phyloP scores from a whole-genome alignment of 2,113 vertebrate genomes.

The Megalops atlanticus region DNA sequence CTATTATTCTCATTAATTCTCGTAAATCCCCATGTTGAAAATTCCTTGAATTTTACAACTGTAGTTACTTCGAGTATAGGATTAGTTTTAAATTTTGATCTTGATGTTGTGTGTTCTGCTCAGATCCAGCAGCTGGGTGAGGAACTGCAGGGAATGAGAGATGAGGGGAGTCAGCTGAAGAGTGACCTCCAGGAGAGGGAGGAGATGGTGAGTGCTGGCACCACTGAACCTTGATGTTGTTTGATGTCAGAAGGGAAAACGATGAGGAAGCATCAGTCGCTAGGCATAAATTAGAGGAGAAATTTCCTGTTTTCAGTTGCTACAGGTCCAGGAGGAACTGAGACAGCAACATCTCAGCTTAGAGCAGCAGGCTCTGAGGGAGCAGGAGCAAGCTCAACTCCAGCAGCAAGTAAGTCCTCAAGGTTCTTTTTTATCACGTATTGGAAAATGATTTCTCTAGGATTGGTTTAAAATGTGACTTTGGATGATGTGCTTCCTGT shows the following conservation, averaged over 20 bases:
- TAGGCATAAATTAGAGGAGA: background rate
- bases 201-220: background rate
- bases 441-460: too few relatives aligned
- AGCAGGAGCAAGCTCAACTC: slow-evolving; percentile 2
- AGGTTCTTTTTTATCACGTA: background rate
- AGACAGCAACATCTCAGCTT: background rate
- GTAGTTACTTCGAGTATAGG: too few relatives aligned
- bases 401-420: slow-evolving; percentile 7
- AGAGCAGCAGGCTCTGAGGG: background rate
- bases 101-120: background rate
- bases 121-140: slow-evolving; percentile 3
- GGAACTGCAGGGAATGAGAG: slow-evolving; percentile 19
- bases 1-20: too few relatives aligned
- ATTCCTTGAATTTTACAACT: too few relatives aligned
- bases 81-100: too few relatives aligned
- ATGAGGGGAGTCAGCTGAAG: background rate
- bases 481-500: too few relatives aligned
- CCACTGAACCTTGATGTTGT: background rate
- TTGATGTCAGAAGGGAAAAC: too few relatives aligned
- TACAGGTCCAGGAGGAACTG: slow-evolving; percentile 1
- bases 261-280: too few relatives aligned
- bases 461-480: too few relatives aligned
- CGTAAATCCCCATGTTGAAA: too few relatives aligned
- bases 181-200: background rate
- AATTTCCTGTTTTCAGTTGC: background rate